Percentiles rank a stretch among this genome's conserved stretches.
These are phyloP conservation scores for Rana temporaria DNA, from an alignment of 2,113 vertebrate genomes.

Conservation along the genomic window DNA sequence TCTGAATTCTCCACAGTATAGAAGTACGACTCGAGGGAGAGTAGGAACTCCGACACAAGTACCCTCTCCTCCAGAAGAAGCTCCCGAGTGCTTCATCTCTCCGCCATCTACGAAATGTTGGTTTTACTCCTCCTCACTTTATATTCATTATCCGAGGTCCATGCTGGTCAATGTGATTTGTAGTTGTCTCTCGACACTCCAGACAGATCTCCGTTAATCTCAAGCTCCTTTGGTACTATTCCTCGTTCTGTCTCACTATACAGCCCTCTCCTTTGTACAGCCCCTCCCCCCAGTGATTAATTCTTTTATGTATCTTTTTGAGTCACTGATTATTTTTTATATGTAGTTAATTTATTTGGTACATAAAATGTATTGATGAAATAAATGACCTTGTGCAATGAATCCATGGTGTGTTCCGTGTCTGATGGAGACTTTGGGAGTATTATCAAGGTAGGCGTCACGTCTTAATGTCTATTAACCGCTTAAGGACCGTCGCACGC, in stretches of 20 bases:
- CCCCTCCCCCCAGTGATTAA: not conserved
- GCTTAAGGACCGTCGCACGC: too few relatives aligned
- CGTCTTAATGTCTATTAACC: too few relatives aligned
- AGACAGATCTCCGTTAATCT: not conserved
- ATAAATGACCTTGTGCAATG: not conserved
- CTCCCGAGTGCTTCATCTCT: too few relatives aligned
- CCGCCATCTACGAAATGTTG: too few relatives aligned
- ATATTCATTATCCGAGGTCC: not conserved
- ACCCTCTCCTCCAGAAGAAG: too few relatives aligned
- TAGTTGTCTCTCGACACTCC: not conserved
- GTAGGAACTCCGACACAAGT: too few relatives aligned
- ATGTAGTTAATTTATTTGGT: constrained; percentile 57
- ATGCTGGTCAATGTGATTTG: not conserved
- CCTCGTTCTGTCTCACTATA: not conserved
- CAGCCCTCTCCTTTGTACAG: not conserved
- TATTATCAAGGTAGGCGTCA: too few relatives aligned
- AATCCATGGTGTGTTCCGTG: constrained; percentile 1
- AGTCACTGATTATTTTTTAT: constrained; percentile 45
- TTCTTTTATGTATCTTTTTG: not conserved
- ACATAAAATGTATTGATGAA: constrained; percentile 13
- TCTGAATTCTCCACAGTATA: too few relatives aligned
- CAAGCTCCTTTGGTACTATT: not conserved
- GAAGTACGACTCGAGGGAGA: too few relatives aligned
- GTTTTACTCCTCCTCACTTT: too few relatives aligned
- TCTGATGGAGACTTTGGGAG: too few relatives aligned